phyloP scores from a whole-genome alignment of 2,888 invertebrate genomes.

The Dyspetes luteomarginatus region DNA sequence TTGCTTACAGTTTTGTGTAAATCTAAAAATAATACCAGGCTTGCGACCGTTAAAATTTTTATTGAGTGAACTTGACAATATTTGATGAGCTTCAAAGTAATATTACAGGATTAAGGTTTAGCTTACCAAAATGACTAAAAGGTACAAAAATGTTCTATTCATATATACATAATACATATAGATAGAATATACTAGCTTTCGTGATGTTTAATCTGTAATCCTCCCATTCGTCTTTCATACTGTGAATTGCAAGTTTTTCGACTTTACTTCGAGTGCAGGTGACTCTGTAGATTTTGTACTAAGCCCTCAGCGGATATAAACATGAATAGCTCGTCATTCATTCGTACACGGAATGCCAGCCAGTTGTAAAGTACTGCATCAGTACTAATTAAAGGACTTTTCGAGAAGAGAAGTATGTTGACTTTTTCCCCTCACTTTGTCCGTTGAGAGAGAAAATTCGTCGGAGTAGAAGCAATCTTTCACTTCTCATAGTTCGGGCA shows the following conservation, averaged over 20 bases:
- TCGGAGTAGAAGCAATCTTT: background rate
- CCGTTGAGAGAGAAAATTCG: background rate
- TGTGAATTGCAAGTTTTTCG: conserved; percentile 16
- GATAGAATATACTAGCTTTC: too few relatives aligned
- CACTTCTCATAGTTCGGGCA: background rate
- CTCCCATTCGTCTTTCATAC: too few relatives aligned
- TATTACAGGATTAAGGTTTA: too few relatives aligned
- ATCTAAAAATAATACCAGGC: too few relatives aligned
- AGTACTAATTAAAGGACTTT: conserved; percentile 34
- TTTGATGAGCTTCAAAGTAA: too few relatives aligned
- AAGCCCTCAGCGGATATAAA: background rate
- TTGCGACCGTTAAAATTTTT: too few relatives aligned
- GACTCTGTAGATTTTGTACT: background rate
- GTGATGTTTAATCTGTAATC: too few relatives aligned
- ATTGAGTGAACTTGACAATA: too few relatives aligned
- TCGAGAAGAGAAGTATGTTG: background rate
- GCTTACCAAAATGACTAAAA: too few relatives aligned
- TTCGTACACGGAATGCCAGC: background rate
- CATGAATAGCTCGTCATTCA: conserved; percentile 18
- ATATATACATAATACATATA: too few relatives aligned
- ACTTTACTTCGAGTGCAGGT: background rate
- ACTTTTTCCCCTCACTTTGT: background rate
- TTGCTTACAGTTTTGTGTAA: too few relatives aligned
- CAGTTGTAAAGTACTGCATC: conserved; percentile 11
- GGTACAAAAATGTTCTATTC: too few relatives aligned